Evolutionary conservation across 2,888 invertebrate genomes (phyloP), one percentile per base, ranked within the genome.

Genomic region (Therioaphis trifolii): DNA sequence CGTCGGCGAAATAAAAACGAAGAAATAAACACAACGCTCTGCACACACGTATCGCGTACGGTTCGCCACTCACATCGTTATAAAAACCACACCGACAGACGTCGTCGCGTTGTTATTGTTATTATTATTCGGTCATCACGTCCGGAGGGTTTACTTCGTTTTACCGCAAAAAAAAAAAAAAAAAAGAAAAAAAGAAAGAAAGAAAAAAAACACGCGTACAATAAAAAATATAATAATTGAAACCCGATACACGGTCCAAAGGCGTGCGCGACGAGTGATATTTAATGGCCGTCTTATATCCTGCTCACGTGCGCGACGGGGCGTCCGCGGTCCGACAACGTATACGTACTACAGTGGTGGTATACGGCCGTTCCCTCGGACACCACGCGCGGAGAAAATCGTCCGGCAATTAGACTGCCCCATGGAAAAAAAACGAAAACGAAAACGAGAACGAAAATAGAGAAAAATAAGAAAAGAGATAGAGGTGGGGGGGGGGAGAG

Each of bases 241-340:
- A 82, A 72, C 49, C 72, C 72, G 80, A 82, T 82, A 72, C 61
- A 46, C 21, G 15, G 24, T 46, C 35, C 3, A 46, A 29, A 61
- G 71, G 71, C 46, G 71, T 24, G 80, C 5, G 71, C 29, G 80
- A 21, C 52, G 79, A 80, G 55, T 46, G 79, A 27, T 69, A 71
- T 80, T 71, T 80, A 80, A 80, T 80, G 80, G 71, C 80, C 69
- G 21, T 69, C 78, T 79, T 69, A 69, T n/a, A 43, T n/a, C n/a
- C 46, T 21, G 18, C 49, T 18, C 49, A 21, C 24, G 71, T 58
- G 55, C 79, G 11, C 80, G 58, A 46, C 80, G 71, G 80, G 80
- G 71, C 27, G 43, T 58, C 35, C n/a, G 55, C 14, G 24, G n/a
- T 24, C 12, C 78, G 21, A 29, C 29, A 49, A 15, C 29, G 61